These are phyloP conservation scores for Artemia sp. DNA, from an alignment of 2,888 invertebrate genomes.

Conservation along the genomic window DNA sequence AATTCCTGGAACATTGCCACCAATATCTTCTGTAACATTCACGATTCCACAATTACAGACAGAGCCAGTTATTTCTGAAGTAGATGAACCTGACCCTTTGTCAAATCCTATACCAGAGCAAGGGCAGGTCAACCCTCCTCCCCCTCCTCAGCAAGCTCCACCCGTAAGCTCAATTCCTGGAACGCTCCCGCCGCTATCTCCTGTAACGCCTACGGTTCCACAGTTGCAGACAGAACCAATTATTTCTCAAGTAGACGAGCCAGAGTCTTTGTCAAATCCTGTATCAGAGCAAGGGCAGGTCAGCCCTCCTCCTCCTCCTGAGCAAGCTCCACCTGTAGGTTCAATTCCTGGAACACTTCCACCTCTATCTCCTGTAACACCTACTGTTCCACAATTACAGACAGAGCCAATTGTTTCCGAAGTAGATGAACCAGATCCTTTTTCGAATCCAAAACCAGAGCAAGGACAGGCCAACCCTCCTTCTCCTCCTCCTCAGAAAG, in stretches of 20 bases:
- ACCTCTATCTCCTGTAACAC: neutral
- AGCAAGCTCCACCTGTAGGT: conserved; percentile 16
- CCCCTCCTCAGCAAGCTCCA: conserved; percentile 3
- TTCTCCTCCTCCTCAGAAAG: neutral
- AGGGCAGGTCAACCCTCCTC: neutral
- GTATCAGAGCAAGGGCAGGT: neutral
- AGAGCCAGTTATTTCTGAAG: neutral
- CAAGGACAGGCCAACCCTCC: no score
- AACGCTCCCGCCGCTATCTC: neutral
- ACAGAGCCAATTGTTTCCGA: neutral
- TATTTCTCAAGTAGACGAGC: neutral
- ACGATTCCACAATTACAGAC: neutral
- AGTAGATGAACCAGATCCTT: neutral
- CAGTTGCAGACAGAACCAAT: neutral
- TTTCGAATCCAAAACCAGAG: neutral
- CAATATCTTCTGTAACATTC: neutral
- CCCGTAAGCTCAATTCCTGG: neutral
- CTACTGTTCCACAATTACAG: neutral
- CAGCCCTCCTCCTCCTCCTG: neutral
- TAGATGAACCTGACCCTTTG: neutral
- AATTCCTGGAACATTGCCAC: neutral
- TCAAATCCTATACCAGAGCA: neutral
- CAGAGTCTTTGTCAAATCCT: neutral
- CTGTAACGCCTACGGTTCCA: neutral
- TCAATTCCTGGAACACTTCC: conserved; percentile 1